A percentile compares a stretch with the other conserved stretches of the same genome.
These are phyloP conservation scores for Notolabrus celidotus DNA, from an alignment of 2,797 vertebrate species.

Conservation along the genomic window DNA sequence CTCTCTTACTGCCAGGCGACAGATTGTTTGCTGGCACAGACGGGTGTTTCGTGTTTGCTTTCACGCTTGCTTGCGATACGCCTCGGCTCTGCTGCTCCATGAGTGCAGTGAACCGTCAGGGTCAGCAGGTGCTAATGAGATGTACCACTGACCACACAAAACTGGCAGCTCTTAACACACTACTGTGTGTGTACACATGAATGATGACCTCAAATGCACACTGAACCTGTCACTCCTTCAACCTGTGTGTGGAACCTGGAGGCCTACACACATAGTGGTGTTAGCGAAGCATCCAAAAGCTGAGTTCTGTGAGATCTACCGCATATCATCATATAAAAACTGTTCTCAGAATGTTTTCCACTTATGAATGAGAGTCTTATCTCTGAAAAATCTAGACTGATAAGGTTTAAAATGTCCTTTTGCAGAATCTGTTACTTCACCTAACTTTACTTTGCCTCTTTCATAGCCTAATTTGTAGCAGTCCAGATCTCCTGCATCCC, in stretches of 20 bases:
- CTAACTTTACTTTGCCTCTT: slow-evolving; percentile 3
- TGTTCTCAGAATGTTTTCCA: slow-evolving; percentile 13
- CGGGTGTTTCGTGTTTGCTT: slow-evolving; percentile 56
- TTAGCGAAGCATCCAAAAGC: slow-evolving; percentile 12
- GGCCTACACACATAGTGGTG: background rate
- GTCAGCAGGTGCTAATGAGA: slow-evolving; percentile 69
- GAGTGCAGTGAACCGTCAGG: slow-evolving; percentile 37
- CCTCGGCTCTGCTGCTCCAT: slow-evolving; percentile 26
- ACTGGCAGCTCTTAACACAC: slow-evolving; percentile 47
- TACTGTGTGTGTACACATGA: slow-evolving; percentile 43
- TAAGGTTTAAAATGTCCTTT: slow-evolving; percentile 1
- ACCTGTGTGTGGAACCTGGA: slow-evolving; percentile 19
- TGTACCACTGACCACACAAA: slow-evolving; percentile 63
- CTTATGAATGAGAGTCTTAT: slow-evolving; percentile 9
- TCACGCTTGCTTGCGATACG: slow-evolving; percentile 52
- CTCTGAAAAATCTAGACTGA: slow-evolving; percentile 14
- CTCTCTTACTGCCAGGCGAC: slow-evolving; percentile 22
- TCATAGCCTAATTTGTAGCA: slow-evolving; percentile 30
- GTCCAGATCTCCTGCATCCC: slow-evolving; percentile 33
- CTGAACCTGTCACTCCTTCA: slow-evolving; percentile 8
- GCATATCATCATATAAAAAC: slow-evolving; percentile 4
- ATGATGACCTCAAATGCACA: slow-evolving; percentile 46
- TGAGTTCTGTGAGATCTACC: background rate
- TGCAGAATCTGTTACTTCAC: slow-evolving; percentile 12
- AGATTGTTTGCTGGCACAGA: slow-evolving; percentile 54